Conservation (phyloP, 2,888 invertebrate species). For the Mythimna albipuncta region DNA sequence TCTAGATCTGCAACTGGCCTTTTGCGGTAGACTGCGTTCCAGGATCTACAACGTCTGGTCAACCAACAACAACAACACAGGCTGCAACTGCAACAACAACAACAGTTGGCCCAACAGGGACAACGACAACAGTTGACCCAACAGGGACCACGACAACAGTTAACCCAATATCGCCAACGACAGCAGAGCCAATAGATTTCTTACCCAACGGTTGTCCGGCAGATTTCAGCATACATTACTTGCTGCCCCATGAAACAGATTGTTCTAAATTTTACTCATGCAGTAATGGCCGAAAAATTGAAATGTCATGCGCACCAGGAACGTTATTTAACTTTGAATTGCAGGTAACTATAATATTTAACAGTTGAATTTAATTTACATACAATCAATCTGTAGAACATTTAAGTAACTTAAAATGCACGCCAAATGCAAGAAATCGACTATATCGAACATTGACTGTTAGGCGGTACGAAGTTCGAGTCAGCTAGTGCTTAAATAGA, state of each 20-base stretch:
- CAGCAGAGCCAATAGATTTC: conserved; percentile 25
- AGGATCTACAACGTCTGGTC: conserved; percentile 4
- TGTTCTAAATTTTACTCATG: conserved; percentile 76
- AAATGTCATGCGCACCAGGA: conserved; percentile 67
- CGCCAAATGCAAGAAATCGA: too few species aligned
- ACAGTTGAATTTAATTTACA: too few species aligned
- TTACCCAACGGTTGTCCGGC: conserved; percentile 76
- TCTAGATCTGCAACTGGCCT: conserved; percentile 54
- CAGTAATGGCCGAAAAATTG: conserved; percentile 66
- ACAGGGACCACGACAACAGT: conserved; percentile 16
- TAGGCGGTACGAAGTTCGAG: too few species aligned
- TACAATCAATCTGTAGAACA: too few species aligned
- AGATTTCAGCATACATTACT: conserved; percentile 67
- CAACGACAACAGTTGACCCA: neutral
- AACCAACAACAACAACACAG: conserved; percentile 2
- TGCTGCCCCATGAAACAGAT: conserved; percentile 75
- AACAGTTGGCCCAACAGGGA: neutral
- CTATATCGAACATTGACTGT: too few species aligned
- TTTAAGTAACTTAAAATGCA: too few species aligned
- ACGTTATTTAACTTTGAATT: conserved; percentile 69
- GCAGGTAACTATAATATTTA: conserved; percentile 66
- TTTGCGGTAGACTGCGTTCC: conserved; percentile 44
- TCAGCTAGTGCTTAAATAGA: too few species aligned
- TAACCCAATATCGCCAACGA: neutral
- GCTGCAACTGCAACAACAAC: neutral